Conservation (phyloP, 2,113 vertebrate genomes). For the Gavialis gangeticus region DNA sequence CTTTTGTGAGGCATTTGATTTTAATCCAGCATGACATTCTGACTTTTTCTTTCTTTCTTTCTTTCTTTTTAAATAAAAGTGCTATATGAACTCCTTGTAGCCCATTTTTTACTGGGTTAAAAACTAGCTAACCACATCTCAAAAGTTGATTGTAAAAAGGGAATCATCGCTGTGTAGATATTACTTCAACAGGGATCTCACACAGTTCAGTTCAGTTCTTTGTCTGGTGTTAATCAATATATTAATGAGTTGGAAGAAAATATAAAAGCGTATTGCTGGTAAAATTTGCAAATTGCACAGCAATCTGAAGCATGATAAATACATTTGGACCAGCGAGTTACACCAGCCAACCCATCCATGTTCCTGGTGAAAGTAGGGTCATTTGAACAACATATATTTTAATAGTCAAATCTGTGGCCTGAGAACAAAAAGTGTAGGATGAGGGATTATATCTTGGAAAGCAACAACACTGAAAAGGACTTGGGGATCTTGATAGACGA, state of each 20-base stretch:
- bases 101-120: neutral
- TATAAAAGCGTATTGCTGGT: neutral
- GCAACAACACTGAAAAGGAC: neutral
- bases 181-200: too few species aligned
- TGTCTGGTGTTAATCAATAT: neutral
- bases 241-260: neutral
- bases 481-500: neutral
- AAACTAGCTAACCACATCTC: neutral
- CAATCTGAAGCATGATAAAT: neutral
- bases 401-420: neutral
- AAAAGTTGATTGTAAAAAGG: neutral
- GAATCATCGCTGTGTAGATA: too few species aligned
- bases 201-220: neutral
- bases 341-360: neutral
- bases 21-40: neutral
- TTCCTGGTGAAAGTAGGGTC: neutral
- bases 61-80: neutral
- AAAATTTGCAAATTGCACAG: neutral
- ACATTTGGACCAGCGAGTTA: neutral
- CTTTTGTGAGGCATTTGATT: neutral
- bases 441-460: neutral
- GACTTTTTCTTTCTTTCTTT: neutral
- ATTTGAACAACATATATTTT: rapidly evolving
- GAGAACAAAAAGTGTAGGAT: rapidly evolving
- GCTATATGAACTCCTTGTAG: neutral